Base-by-base conservation (phyloP, 2,888 invertebrate genomes). In the Cephus rjabovi region DNA sequence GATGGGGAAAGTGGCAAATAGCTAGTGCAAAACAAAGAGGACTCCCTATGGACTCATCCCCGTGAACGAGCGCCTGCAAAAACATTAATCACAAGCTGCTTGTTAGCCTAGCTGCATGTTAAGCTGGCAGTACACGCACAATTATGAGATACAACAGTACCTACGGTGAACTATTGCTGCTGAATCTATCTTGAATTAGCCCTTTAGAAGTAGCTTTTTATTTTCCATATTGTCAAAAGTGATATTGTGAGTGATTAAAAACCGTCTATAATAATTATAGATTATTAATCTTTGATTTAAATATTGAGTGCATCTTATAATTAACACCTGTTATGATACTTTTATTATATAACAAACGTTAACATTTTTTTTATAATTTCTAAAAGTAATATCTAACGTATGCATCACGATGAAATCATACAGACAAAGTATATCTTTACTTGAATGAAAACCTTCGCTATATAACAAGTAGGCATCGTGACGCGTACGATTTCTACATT, bases 31-130 rank as follows among this genome's bases (percentile, higher is more conserved):
- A 87, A 87, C 86, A 86, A 86, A 83, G 85, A 86, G 82, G 82
- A 81, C 81, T 86, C 87, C 86, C 87, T 77, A 81, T 80, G 86
- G 86, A 81, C 87, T 85, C 87, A 83, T 87, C 83, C 83, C 81
- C 83, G 81, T 80, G 83, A 87, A 86, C 84, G 84, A 85, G 80
- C 84, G 83, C 79, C 84, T 85, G 80, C 84, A 87, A 88, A 88
- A 88, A 87, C 88, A 88, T 88, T 87, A 88, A 88, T 88, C 88
- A 87, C 87, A 81, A 84, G 83, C 84, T 84, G 84, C 85, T 86
- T 85, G 87, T 84, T 87, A 85, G 82, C 81, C 83, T 77, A 81
- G 82, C 81, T 80, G 79, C 82, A 83, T 79, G 82, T 82, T 83
- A 82, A 82, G 83, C 84, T 81, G 81, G 82, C 83, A 82, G 83